Evolutionary conservation across 2,113 vertebrate genomes (phyloP).

Genomic region (Petrocephalus zakoni): DNA sequence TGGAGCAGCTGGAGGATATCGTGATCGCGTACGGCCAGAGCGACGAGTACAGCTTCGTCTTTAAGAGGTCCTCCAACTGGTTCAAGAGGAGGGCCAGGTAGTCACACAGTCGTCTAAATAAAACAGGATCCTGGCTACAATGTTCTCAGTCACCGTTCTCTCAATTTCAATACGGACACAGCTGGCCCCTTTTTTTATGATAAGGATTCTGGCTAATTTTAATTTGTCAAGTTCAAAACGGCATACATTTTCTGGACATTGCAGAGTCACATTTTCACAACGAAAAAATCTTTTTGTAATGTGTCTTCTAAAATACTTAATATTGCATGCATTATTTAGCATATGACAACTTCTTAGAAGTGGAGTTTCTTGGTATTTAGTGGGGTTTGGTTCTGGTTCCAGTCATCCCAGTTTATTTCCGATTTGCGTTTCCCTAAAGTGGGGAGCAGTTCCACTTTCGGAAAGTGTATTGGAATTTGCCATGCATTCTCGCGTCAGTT

Average conservation of each 20-base stretch:
- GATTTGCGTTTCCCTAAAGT: too few species aligned
- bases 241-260: background rate
- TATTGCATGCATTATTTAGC: background rate
- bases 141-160: background rate
- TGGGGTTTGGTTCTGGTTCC: too few species aligned
- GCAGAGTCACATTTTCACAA: too few species aligned
- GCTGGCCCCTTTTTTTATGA: background rate
- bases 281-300: background rate
- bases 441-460: too few species aligned
- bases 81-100: slow-evolving; percentile 97
- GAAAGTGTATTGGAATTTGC: too few species aligned
- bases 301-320: background rate
- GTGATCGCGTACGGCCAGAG: slow-evolving; percentile 89
- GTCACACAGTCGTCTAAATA: too few species aligned
- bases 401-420: too few species aligned
- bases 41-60: slow-evolving; percentile 96
- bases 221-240: background rate
- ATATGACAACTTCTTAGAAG: too few species aligned
- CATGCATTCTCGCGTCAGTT: too few species aligned
- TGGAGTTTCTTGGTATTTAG: too few species aligned
- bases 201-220: background rate
- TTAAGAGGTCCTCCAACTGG: slow-evolving; percentile 81
- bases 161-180: background rate
- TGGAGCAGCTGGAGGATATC: slow-evolving; percentile 87
- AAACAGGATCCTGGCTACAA: too few species aligned